Evolutionary conservation across 2,888 invertebrate genomes (phyloP), one percentile per base, ranked within the genome.

Genomic region (Lasioglossum marginatum): DNA sequence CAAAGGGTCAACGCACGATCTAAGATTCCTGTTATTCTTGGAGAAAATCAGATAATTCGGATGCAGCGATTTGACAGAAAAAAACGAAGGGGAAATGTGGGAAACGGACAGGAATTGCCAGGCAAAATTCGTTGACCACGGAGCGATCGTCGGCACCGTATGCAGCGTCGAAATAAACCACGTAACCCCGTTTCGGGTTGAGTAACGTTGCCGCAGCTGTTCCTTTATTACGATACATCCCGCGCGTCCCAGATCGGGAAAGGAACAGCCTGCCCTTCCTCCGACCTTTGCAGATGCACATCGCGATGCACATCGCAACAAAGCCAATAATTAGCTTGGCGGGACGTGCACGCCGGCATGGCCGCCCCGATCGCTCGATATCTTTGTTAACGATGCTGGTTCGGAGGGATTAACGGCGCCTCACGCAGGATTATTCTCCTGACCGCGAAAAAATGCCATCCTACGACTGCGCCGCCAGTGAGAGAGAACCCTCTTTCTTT

Each of bases 181-280:
- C 86, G 89, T 90, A 89, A 90, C 89, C 89, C 88, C 84, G 82
- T 89, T 89, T 90, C 90, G 79, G 79, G 81, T 90, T 90, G 90
- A 88, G 88, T 86, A 89, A 89, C 88, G 82, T 84, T 79, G 74
- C 45, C 79, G 80, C 86, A 82, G 85, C 88, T 83, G 80, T 86
- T 81, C 90, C 90, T 88, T 89, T 89, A 89, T 88, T 89, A 86
- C 72, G 60, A 60, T 73, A 74, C 66, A 60, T 82, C 77, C 87
- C 85, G 81, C 82, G 86, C 83, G 83, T 89, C 85, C 89, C 87
- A 88, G 85, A 83, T 89, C 83, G 78, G 82, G 83, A 81, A 88
- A 79, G 81, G 85, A 83, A 60, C 73, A 23, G 48, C 72, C 52
- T 78, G 76, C 76, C 78, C 72, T 76, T 77, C 63, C 78, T 60